Evolutionary conservation across 1,140 invertebrate genomes (phyloP), one percentile per base, ranked within the genome.

Genomic region (Mycetomoellerius zeteki): DNA sequence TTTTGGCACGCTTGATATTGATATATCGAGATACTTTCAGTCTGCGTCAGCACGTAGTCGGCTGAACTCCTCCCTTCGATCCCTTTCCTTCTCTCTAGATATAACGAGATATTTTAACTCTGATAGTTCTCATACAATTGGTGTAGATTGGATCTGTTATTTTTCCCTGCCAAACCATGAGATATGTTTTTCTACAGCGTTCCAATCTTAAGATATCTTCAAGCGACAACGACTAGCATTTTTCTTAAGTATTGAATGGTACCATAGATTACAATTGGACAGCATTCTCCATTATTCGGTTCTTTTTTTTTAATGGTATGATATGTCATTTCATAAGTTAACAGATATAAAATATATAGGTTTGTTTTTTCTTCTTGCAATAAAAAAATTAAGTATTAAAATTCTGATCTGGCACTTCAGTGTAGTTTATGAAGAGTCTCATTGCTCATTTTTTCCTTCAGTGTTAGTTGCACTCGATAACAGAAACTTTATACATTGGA

Each of bases 11-110:
- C 81, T 77, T 91, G 91, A 91, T 91, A 85, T 91, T 91, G 90
- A 91, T 91, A 91, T 91, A 91, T 91, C 86, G 90, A 78, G 69
- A 86, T 91, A 91, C 90, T 91, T 91, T 91, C 81, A 71, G 76
- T 62, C 43, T 77, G 86, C 80, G 84, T 90, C 90, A 90, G 88
- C 90, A 71, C 67, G 30, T 88, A 90, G 72, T 82, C 60, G 47
- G 77, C 75, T n/a, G 56, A 75, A 75, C 69, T 85, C 27, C 72
- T 82, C 71, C 88, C 77, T 85, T 76, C 89, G 62, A 90, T 50
- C 87, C 58, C 69, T 62, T 81, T 84, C 43, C 24, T 37, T 27
- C 27, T 37, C 24, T 76, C 72, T 54, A 88, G 64, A 54, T 81
- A 54, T 81, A 82, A 90, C 89, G 88, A 33, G 71, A 80, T 82